Evolutionary conservation across 2,888 invertebrate species (phyloP), one percentile per base, ranked within the genome.

Genomic region (Cerceris ruficornis): DNA sequence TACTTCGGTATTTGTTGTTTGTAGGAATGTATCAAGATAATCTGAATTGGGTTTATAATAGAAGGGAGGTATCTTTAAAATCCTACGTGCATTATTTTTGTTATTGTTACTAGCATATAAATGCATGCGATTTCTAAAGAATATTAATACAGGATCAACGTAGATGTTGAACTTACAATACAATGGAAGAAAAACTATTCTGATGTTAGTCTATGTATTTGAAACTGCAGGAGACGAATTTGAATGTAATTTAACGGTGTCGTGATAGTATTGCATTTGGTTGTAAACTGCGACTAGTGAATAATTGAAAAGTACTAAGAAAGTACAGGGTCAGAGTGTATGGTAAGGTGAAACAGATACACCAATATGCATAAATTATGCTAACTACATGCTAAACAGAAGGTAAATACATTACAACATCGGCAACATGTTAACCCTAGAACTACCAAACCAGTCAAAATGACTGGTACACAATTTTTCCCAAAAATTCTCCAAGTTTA

Each of bases 71-170:
- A 46, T 46, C 46, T 46, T 46, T 46, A 11, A 46, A 46, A 46
- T 46, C 46, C 11, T 46, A 46, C 8, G 11, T 11, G 46, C 46
- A 46, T 46, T 46, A 8, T 46, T 28, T 28, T 28, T 28, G 4
- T 28, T 28, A 28, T 28, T 28, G 28, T 28, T 28, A 28, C 46
- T 11, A 46, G 46, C 11, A 46, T 46, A 39, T 6, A 9, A 11
- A 49, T 0, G 11, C 58, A 69, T 69, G 74, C 69, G 39, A 28
- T 15, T 41, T 43, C 15, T 49, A 62, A 11, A 46, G 43, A 15
- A 50, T 50, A 41, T 28, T 41, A 57, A 2, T 43, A n/a, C 13
- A 14, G 28, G 13, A 54, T 69, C 6, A 13, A 17, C 13, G n/a
- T 57, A 50, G 42, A 11, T 46, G 17, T 41, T 9, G 43, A 66